These are phyloP conservation scores for Enteromius thamalakanensis DNA, from an alignment of 2,797 vertebrate species.

Conservation along the genomic window DNA sequence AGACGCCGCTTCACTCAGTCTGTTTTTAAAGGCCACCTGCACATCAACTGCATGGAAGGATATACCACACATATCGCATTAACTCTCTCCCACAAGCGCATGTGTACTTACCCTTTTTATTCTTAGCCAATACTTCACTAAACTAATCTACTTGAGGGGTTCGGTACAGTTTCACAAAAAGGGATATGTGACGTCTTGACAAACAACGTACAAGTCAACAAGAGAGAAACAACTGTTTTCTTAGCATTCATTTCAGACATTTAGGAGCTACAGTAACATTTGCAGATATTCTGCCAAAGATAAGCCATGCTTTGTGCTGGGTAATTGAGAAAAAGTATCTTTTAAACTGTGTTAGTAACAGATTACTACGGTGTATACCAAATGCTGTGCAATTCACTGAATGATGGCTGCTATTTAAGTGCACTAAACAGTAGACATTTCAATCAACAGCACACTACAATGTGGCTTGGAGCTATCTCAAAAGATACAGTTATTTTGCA, in stretches of 20 bases:
- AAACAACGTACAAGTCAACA: conserved; percentile 20
- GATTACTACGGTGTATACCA: background rate
- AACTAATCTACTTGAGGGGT: conserved; percentile 8
- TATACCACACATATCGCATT: conserved; percentile 50
- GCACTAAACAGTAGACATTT: background rate
- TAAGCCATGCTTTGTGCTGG: conserved; percentile 19
- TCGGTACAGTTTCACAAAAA: background rate
- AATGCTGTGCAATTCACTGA: background rate
- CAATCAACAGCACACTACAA: background rate
- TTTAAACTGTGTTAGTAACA: background rate
- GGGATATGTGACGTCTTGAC: conserved; percentile 3
- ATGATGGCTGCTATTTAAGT: background rate
- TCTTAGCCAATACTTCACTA: conserved; percentile 30
- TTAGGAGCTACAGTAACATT: background rate
- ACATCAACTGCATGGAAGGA: conserved; percentile 63
- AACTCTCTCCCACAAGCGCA: conserved; percentile 28
- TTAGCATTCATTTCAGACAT: conserved; percentile 6
- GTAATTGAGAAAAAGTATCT: background rate
- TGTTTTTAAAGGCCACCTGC: conserved; percentile 64
- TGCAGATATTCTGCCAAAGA: background rate
- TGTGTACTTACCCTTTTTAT: conserved; percentile 21
- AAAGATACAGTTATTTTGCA: background rate
- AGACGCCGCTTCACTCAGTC: conserved; percentile 6
- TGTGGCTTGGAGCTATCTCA: background rate
- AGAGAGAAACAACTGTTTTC: conserved; percentile 5